Evolutionary conservation across 2,113 vertebrate species (phyloP).

Genomic region (Pseudorhombus dupliciocellatus): DNA sequence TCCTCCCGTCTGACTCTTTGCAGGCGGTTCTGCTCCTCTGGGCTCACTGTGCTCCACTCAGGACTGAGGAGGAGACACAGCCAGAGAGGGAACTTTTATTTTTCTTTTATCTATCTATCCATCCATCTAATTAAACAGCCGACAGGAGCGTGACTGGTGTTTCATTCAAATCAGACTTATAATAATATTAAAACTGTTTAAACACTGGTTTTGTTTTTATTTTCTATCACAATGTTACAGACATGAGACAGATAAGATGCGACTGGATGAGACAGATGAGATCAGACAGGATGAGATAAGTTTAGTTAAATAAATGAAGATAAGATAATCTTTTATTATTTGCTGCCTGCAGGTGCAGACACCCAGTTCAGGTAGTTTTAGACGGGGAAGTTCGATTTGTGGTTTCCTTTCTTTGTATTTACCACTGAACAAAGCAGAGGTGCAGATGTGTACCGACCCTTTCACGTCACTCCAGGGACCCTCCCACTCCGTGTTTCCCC

Average conservation of each 20-base stretch:
- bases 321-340: too few relatives aligned
- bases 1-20: constrained; percentile 50
- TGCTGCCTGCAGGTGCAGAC: not conserved
- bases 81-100: too few relatives aligned
- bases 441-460: constrained; percentile 32
- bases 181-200: not conserved
- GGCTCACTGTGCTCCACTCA: constrained; percentile 64
- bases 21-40: constrained; percentile 63
- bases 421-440: not conserved
- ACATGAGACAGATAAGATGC: too few relatives aligned
- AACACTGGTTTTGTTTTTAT: too few relatives aligned
- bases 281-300: too few relatives aligned
- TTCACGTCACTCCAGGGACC: constrained; percentile 81
- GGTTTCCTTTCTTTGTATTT: not conserved
- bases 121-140: too few relatives aligned
- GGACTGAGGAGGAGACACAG: constrained; percentile 30
- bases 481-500: constrained; percentile 81
- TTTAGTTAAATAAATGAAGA: too few relatives aligned
- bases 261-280: too few relatives aligned
- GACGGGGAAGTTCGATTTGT: not conserved
- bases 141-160: too few relatives aligned
- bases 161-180: not conserved
- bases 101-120: not conserved
- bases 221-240: too few relatives aligned
- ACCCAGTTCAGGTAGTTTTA: not conserved